Base-by-base conservation (phyloP, 1,140 invertebrate species). In the Apis cerana region DNA sequence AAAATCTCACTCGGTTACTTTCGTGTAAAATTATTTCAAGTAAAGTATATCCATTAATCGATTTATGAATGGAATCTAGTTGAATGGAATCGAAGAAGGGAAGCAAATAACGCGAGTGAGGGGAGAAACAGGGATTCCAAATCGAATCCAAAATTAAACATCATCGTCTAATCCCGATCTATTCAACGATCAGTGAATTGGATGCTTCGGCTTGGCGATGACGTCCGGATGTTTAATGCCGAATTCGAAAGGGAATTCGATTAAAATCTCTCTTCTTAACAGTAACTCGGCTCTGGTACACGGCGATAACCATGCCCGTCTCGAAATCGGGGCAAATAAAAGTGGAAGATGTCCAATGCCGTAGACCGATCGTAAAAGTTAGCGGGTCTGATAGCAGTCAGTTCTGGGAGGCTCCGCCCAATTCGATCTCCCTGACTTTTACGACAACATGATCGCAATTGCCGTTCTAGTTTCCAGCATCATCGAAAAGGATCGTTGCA, bases 351-450 rank as follows among this genome's bases (percentile, higher is more conserved):
- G 62, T 64, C 85, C 69, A 84, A 70, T 59, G 71, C 76, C 86
- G 77, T 78, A 67, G 81, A 75, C 71, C 76, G 79, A 69, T 86
- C 87, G 85, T 89, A 89, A 89, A 89, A 89, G 88, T 89, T 89
- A 89, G 84, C 84, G 71, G 82, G 80, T 86, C 87, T 72, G 84
- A 89, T 89, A 86, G 84, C 75, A 89, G 84, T 70, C 86, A 86
- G 83, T 75, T 81, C 75, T 75, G 72, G 74, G 86, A 81, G 78
- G 75, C 87, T 81, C 62, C 62, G 77, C 67, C 68, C 87, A 74
- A 86, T 86, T 88, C 87, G 79, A 89, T 84, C 76, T 71, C 65
- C 68, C 65, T 79, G 75, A 62, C 62, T 88, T 89, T 89, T 89
- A 89, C 87, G 88, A 82, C 59, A 64, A 79, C 81, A 48, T 71